A percentile compares a stretch with the other conserved stretches of the same genome.
Evolutionary conservation across 1,140 invertebrate species (phyloP).

Genomic region (Helicoverpa armigera): DNA sequence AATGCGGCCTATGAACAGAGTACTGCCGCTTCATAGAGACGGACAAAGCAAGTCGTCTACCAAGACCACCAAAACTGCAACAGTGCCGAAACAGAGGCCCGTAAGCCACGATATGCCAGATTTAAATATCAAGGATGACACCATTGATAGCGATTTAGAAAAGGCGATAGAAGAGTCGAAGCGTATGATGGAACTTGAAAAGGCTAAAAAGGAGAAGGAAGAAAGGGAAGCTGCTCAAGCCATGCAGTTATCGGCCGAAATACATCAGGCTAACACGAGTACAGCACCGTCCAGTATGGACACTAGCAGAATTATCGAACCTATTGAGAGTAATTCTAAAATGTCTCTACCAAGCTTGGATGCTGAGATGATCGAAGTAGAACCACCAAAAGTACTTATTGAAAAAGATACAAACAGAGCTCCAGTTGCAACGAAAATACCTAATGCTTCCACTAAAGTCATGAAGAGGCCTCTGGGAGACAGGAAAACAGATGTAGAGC

Average conservation of each 20-base stretch:
- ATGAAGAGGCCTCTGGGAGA: constrained; percentile 77
- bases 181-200: constrained; percentile 84
- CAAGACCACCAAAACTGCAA: constrained; percentile 70
- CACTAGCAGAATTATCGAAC: constrained; percentile 52
- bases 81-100: constrained; percentile 75
- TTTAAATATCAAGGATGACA: constrained; percentile 84
- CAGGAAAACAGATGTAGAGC: constrained; percentile 74
- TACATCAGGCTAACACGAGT: constrained; percentile 77
- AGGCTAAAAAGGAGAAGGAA: constrained; percentile 79
- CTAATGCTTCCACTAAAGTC: constrained; percentile 68
- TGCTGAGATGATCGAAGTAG: constrained; percentile 71
- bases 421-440: constrained; percentile 63
- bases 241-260: constrained; percentile 71
- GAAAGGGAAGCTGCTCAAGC: constrained; percentile 75
- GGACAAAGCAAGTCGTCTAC: constrained; percentile 78
- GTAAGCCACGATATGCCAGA: constrained; percentile 85
- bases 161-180: constrained; percentile 86
- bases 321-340: constrained; percentile 65
- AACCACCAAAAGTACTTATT: constrained; percentile 73
- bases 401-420: constrained; percentile 82
- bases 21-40: constrained; percentile 90
- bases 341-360: constrained; percentile 83
- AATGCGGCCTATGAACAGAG: constrained; percentile 91
- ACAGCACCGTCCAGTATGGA: constrained; percentile 57
- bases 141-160: constrained; percentile 83